Conservation (phyloP, 35 echinoderm and acorn worm genomes). For the Holothuria glaberrima region DNA sequence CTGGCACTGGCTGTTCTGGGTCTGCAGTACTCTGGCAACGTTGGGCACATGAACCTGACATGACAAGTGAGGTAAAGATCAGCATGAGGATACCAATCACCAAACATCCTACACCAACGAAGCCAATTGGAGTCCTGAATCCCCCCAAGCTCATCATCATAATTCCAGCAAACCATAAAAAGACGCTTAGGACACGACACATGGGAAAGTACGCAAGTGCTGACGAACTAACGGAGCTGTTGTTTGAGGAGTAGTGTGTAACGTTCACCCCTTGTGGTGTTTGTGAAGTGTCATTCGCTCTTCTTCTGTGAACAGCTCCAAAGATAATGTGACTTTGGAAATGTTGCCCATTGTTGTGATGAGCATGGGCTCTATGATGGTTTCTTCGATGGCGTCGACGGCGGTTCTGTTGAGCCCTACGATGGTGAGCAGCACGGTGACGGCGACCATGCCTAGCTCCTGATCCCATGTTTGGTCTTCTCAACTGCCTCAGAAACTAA, state of each 20-base stretch:
- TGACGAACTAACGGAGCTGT: not conserved
- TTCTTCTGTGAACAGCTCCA: not conserved
- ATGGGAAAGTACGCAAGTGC: not conserved
- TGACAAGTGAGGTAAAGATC: slow-evolving; percentile 4
- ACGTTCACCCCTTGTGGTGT: not conserved
- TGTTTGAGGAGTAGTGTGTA: not conserved
- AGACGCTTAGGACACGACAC: slow-evolving; percentile 21
- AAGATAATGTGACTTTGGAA: not conserved
- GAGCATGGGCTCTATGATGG: slow-evolving; percentile 20
- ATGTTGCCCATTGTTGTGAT: not conserved
- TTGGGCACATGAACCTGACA: slow-evolving; percentile 23
- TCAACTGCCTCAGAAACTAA: not conserved
- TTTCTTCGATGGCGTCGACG: not conserved
- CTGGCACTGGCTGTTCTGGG: not conserved
- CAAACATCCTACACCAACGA: slow-evolving; percentile 14
- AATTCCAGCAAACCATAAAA: slow-evolving; percentile 45
- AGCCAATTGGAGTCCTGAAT: slow-evolving; percentile 18
- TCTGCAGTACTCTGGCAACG: not conserved
- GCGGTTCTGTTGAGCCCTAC: not conserved
- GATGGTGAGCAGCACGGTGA: no score
- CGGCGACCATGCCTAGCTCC: slow-evolving; percentile 24
- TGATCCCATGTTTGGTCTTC: not conserved
- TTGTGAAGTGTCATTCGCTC: not conserved
- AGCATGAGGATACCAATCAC: not conserved
- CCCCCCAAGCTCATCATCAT: slow-evolving; percentile 54